Percentiles rank a stretch among this genome's conserved stretches.
Conservation (phyloP, 2,113 vertebrate genomes). For the Plecturocebus donacophilus region DNA sequence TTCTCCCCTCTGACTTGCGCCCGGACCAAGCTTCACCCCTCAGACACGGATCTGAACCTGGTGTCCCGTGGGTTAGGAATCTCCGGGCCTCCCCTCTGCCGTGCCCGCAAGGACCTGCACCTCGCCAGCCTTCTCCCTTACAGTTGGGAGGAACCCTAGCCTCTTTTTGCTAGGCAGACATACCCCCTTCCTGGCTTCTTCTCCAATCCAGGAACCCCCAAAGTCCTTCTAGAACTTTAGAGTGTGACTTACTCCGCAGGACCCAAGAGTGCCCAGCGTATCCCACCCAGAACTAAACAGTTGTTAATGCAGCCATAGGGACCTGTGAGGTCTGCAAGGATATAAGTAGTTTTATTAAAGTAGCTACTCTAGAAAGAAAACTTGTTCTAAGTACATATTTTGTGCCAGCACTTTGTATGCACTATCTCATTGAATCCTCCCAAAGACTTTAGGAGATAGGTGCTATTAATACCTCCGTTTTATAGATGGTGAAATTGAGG, state of each 20-base stretch:
- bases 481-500: background rate
- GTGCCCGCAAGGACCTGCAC: too few relatives aligned
- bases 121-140: background rate
- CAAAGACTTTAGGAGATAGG: background rate
- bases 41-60: background rate
- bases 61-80: background rate
- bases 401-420: background rate
- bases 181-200: background rate
- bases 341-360: background rate
- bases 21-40: background rate
- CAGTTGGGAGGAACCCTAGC: accelerated
- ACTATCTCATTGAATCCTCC: background rate
- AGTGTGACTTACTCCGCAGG: background rate
- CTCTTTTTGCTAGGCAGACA: background rate
- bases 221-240: background rate
- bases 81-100: background rate
- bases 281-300: background rate
- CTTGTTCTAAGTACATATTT: background rate
- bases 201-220: background rate
- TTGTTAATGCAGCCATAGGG: background rate
- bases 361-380: background rate
- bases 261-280: background rate
- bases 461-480: background rate
- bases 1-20: accelerated
- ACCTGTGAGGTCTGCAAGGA: background rate